Base-by-base conservation (phyloP, 2,113 vertebrate species). In the Serinus canaria region DNA sequence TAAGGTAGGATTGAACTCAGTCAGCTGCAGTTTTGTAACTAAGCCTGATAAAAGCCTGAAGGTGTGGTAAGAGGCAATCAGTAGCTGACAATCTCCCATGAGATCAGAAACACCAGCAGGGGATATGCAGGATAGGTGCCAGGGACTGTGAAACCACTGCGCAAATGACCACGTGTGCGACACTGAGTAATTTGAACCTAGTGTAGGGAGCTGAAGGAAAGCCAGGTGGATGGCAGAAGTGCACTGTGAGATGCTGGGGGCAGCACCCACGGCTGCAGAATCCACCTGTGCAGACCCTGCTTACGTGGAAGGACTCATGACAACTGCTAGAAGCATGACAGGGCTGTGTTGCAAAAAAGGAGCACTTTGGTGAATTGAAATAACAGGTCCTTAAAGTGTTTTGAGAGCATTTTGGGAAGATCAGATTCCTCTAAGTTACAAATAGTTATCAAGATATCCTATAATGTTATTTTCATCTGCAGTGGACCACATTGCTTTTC, bases 81-180 rank as follows among this genome's bases (percentile, higher is more conserved):
- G 82, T 15, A 70, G 56, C 41, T 39, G 50, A 73, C 59, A 39
- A 4, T 23, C 39, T 59, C 53, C 49, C 18, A 7, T 2, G 18
- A 60, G 24, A 46, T 7, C 3, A 4, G 73, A 76, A 64, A 69
- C 19, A 35, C 44, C 31, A 64, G 24, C 11, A 60, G 50, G 19
- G 52, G 31, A 53, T 21, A n/a, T 16, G 20, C 47, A 83, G 44
- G 30, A 46, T 56, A 50, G 31, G 37, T 33, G 49, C 43, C 4
- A 6, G 28, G 46, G 37, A 16, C 53, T 5, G 4, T 33, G 35
- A 84, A 84, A 84, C 44, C 10, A 9, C n/a, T 31, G 50, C 1
- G 6, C 3, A 8, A 64, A 64, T 31, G 21, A 47, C 17, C 6
- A 4, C 0, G 1, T 1, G 1, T 4, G 0, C 2, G 12, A 56